Conservation (phyloP, 1,140 invertebrate genomes). For the Rhopalosiphum padi region DNA sequence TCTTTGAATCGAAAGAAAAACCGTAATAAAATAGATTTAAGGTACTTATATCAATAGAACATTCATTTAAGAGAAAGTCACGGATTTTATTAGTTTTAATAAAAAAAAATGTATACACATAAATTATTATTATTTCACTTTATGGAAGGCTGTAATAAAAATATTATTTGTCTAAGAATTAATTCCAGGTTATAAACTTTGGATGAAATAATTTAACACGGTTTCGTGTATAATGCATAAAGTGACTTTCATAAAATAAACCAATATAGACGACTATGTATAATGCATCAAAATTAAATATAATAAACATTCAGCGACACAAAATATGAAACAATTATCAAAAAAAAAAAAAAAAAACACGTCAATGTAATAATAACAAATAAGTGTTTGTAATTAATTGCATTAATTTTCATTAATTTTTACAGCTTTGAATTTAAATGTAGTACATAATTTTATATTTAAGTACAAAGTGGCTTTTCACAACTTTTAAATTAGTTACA, state of each 20-base stretch:
- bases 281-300: neutral
- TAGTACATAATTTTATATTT: neutral
- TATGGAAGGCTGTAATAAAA: neutral
- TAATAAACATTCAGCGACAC: neutral
- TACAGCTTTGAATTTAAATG: neutral
- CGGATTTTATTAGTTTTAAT: neutral
- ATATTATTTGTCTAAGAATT: neutral
- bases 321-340: neutral
- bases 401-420: neutral
- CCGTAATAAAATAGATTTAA: neutral
- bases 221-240: neutral
- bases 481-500: neutral
- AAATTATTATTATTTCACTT: conserved; percentile 4
- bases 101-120: neutral
- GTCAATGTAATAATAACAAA: neutral
- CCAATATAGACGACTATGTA: neutral
- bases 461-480: neutral
- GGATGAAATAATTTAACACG: neutral
- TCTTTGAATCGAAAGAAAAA: neutral
- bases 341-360: neutral
- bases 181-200: neutral
- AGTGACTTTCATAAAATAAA: neutral
- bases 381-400: neutral
- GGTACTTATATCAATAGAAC: neutral
- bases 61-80: neutral